Evolutionary conservation across 2,797 vertebrate genomes (phyloP), one percentile per base, ranked within the genome.

Genomic region (Sebastes nivosus): DNA sequence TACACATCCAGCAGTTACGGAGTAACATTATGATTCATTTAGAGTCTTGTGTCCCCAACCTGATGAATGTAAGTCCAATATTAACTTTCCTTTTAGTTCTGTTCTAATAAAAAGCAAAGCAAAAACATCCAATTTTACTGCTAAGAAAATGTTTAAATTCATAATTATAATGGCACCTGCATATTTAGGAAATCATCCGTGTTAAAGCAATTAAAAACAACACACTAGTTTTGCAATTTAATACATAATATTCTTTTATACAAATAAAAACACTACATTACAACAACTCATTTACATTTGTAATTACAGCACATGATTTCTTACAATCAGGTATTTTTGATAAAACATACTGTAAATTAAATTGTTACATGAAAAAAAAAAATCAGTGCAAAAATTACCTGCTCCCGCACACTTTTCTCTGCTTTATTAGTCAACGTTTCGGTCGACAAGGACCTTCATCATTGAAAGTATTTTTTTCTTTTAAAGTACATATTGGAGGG

Each of bases 221-320:
- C 29, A 71, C 27, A 29, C 7, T 11, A 14, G 4, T 13, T 72
- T 58, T 27, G 10, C n/a, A 32, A n/a, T 64, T n/a, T 3, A 6
- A 59, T 38, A 38, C 2, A 38, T 13, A 18, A 16, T 24, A 6
- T 14, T 34, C 4, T 66, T 29, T 5, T 30, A 70, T 55, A 67
- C 65, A 77, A 61, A 46, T 50, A 24, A 64, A 63, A 57, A 34
- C 55, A 57, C 24, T 25, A 29, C 55, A 67, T 32, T 54, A 38
- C 24, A 59, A 7, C 4, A 2, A 55, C 68, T 63, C 1, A 68
- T 77, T 83, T 70, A 75, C 65, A 70, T 66, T 61, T 25, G 1
- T 25, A 61, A 57, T 71, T 66, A 67, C 36, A 72, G 8, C 8
- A 16, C 27, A 52, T 3, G 20, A 36, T 73, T 36, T 27, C 3